phyloP scores from a whole-genome alignment of 2,797 vertebrate species.

The Chiloscyllium punctatum region DNA sequence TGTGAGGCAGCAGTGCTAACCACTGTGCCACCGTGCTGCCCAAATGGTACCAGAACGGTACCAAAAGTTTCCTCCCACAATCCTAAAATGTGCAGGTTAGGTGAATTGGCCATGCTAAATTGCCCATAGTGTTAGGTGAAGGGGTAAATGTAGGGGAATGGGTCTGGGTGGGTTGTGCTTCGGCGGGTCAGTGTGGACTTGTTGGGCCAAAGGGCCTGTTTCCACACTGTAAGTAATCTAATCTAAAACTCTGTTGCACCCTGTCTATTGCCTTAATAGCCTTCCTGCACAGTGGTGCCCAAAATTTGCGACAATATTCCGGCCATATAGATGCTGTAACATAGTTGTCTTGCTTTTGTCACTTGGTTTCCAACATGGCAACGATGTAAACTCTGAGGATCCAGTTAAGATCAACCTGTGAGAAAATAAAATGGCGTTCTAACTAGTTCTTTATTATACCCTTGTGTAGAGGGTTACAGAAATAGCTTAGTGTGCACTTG shows the following conservation, averaged over 20 bases:
- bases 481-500: constrained; percentile 4
- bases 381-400: background rate
- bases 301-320: background rate
- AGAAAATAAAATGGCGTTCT: constrained; percentile 4
- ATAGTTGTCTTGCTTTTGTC: background rate
- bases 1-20: no score
- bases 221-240: no score
- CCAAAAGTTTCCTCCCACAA: no score
- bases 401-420: background rate
- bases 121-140: no score
- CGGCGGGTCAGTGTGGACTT: no score
- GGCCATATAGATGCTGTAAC: background rate
- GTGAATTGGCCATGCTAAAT: no score
- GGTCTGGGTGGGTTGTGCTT: no score
- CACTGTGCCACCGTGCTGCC: no score
- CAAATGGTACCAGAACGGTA: no score
- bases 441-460: constrained; percentile 15
- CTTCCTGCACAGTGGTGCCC: background rate
- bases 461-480: background rate
- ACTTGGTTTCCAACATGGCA: background rate
- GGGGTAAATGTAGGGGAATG: no score
- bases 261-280: background rate
- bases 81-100: no score
- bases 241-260: background rate
- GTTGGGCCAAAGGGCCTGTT: no score